Evolutionary conservation across 2,797 vertebrate species (phyloP).

Genomic region (Pempheris klunzingeri): DNA sequence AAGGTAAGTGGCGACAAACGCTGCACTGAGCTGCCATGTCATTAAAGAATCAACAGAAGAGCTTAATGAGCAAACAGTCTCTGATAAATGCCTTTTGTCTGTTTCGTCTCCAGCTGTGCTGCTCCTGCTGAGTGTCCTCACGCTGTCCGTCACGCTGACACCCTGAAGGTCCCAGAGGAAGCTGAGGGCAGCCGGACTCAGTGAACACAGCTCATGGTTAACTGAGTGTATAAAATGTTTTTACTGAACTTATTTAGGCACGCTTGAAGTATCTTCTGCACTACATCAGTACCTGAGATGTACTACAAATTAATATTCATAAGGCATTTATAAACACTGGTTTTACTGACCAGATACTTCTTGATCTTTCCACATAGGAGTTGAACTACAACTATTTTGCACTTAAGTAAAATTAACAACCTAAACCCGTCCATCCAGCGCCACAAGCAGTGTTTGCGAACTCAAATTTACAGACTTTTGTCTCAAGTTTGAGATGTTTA

Average conservation of each 20-base stretch:
- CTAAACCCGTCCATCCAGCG: neutral
- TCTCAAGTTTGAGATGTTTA: slow-evolving; percentile 1
- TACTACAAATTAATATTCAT: neutral
- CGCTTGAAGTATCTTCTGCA: slow-evolving; percentile 25
- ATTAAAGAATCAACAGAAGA: neutral
- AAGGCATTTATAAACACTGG: neutral
- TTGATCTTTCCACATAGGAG: neutral
- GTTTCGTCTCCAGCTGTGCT: slow-evolving; percentile 47
- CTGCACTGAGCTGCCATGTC: neutral
- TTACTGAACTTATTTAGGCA: neutral
- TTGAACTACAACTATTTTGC: neutral
- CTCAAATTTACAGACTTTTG: neutral
- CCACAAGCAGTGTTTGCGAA: neutral
- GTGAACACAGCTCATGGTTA: slow-evolving; percentile 33
- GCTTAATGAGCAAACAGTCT: neutral
- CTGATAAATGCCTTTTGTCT: neutral
- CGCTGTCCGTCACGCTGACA: neutral
- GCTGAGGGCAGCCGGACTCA: neutral
- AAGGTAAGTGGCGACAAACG: neutral
- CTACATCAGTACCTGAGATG: slow-evolving; percentile 12
- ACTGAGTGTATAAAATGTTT: neutral
- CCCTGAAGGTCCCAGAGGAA: slow-evolving; percentile 13
- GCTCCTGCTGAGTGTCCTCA: slow-evolving; percentile 55
- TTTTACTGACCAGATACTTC: neutral
- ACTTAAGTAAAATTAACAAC: neutral